Conservation (phyloP, 2,113 vertebrate genomes). For the Mormyrus lacerda region DNA sequence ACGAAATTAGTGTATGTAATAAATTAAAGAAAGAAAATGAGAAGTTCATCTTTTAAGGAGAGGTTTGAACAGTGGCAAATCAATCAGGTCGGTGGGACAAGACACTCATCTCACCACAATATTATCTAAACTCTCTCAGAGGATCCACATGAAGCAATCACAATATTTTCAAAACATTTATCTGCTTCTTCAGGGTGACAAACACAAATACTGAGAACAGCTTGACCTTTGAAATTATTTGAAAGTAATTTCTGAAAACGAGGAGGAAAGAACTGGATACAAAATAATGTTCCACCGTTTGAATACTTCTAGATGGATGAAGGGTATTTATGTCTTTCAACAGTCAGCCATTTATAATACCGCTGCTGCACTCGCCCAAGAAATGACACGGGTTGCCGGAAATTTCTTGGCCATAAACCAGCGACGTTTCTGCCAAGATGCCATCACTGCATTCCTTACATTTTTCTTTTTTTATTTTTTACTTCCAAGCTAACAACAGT, state of each 20-base stretch:
- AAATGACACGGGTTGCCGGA: not conserved
- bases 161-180: not conserved
- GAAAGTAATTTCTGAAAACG: not conserved
- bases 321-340: not conserved
- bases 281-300: not conserved
- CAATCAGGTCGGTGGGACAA: not conserved
- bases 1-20: not conserved
- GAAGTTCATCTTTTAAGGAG: not conserved
- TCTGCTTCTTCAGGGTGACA: not conserved
- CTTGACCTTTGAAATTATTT: not conserved
- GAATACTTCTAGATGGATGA: not conserved
- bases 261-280: not conserved
- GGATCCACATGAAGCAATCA: not conserved
- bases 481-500: not conserved
- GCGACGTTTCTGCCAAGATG: not conserved
- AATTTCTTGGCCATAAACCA: not conserved
- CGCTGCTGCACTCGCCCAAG: not conserved
- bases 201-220: not conserved
- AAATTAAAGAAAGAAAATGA: not conserved
- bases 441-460: not conserved
- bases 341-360: not conserved
- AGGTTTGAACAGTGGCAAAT: not conserved
- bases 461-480: not conserved
- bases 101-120: not conserved
- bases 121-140: not conserved